phyloP scores from a whole-genome alignment of 2,888 invertebrate species.

The Mythimna vitellina region DNA sequence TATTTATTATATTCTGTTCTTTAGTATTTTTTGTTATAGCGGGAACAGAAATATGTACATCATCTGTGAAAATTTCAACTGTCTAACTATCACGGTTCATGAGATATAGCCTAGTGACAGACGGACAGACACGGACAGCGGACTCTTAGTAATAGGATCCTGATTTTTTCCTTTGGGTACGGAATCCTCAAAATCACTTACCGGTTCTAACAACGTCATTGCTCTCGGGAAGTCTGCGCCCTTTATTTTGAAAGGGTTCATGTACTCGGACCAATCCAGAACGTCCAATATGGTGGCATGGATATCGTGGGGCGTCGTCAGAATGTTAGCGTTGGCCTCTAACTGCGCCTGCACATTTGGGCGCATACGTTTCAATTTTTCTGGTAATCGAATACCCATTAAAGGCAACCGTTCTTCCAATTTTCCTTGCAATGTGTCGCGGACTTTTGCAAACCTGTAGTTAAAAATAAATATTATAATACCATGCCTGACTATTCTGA shows the following conservation, averaged over 20 bases:
- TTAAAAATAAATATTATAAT: not conserved
- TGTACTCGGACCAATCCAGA: constrained; percentile 85
- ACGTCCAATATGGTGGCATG: constrained; percentile 92
- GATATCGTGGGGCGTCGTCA: constrained; percentile 97
- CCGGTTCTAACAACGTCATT: constrained; percentile 92
- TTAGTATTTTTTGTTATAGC: too few species aligned
- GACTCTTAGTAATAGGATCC: too few species aligned
- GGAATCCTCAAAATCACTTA: constrained; percentile 71
- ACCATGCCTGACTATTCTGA: too few species aligned
- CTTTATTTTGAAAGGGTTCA: constrained; percentile 76
- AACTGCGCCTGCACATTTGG: constrained; percentile 92
- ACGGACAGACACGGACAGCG: too few species aligned
- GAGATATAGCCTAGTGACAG: too few species aligned
- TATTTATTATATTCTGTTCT: too few species aligned
- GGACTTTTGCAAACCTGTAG: constrained; percentile 94
- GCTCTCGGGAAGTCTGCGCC: constrained; percentile 90
- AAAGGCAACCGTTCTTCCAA: constrained; percentile 97
- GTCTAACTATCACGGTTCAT: too few species aligned
- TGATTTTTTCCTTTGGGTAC: too few species aligned
- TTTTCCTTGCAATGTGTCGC: constrained; percentile 97
- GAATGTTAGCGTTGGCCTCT: constrained; percentile 91
- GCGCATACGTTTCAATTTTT: constrained; percentile 91
- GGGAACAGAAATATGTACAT: too few species aligned
- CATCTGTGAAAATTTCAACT: too few species aligned
- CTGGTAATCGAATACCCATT: constrained; percentile 95